Conservation (phyloP, 1,140 invertebrate species). For the Apis mellifera region DNA sequence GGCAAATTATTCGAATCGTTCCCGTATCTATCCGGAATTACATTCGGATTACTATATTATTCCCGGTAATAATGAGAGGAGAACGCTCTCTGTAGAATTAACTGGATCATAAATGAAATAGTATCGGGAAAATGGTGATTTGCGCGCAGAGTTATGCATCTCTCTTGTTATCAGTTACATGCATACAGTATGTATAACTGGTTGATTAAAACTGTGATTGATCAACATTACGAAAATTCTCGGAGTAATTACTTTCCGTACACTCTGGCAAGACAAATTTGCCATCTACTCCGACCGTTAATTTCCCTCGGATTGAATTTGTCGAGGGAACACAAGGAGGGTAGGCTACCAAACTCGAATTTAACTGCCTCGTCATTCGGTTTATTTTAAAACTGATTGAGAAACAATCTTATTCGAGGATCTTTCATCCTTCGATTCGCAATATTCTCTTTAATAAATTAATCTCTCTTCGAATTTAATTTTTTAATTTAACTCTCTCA, state of each 20-base stretch:
- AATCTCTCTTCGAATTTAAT: no score
- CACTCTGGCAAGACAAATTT: slow-evolving; percentile 7
- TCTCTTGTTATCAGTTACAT: slow-evolving; percentile 2
- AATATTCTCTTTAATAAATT: no score
- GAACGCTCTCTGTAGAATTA: neutral
- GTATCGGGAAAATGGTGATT: neutral
- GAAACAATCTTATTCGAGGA: neutral
- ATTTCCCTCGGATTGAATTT: neutral
- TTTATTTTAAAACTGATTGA: neutral
- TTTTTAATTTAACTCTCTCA: no score
- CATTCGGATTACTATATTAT: neutral
- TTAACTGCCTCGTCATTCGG: neutral
- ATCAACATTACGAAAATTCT: slow-evolving; percentile 10
- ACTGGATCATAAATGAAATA: slow-evolving; percentile 7
- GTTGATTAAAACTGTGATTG: slow-evolving; percentile 15
- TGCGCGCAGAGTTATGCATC: neutral
- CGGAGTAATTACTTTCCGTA: neutral
- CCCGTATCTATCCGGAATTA: no score
- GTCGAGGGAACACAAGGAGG: neutral
- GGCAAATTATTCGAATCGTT: no score
- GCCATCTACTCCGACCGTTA: neutral
- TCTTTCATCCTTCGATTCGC: no score
- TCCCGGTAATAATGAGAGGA: neutral
- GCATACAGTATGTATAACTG: neutral
- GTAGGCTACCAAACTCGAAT: neutral